Evolutionary conservation across 2,797 vertebrate genomes (phyloP).

Genomic region (Glossophaga mutica): DNA sequence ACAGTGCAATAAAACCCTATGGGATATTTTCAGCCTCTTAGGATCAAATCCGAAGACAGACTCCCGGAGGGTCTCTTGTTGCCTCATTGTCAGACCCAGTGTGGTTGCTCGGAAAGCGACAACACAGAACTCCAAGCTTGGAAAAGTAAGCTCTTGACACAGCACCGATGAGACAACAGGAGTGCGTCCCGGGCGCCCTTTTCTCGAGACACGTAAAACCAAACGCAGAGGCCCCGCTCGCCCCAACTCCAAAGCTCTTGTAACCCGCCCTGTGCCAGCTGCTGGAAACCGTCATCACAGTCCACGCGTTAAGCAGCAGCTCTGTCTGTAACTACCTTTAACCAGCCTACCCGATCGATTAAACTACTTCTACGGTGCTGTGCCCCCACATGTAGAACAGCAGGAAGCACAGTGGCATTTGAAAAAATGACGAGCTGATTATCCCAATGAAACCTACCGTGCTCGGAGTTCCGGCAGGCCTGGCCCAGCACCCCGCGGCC

Average conservation of each 20-base stretch:
- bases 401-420: neutral
- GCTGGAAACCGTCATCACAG: neutral
- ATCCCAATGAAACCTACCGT: neutral
- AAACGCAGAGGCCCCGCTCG: neutral
- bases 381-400: neutral
- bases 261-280: neutral
- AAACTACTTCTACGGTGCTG: neutral
- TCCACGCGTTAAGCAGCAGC: neutral
- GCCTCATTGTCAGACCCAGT: neutral
- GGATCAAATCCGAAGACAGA: neutral
- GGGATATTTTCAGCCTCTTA: conserved; percentile 8
- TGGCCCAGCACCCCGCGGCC: neutral
- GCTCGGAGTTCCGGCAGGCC: neutral
- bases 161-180: neutral
- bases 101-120: neutral
- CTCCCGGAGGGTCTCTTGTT: neutral
- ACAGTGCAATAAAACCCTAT: neutral
- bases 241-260: neutral
- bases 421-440: neutral
- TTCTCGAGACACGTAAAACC: neutral
- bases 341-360: neutral
- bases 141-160: neutral
- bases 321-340: neutral
- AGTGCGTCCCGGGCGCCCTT: neutral
- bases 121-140: neutral